A percentile compares a stretch with the other conserved stretches of the same genome.
Evolutionary conservation across 1,140 invertebrate species (phyloP).

Genomic region (Asobara japonica): DNA sequence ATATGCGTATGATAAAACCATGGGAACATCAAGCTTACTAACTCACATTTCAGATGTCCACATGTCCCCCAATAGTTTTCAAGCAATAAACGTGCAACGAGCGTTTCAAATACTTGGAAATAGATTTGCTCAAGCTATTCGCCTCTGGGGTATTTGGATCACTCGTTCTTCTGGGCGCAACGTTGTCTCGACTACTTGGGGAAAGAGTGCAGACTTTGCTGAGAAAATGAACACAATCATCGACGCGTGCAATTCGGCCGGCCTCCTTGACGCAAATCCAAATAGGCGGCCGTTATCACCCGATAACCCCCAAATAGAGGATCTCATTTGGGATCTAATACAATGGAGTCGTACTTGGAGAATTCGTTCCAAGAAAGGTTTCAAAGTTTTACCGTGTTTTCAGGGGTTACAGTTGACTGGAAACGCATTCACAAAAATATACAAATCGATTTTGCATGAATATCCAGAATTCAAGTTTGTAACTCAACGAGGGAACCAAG

Average conservation of each 20-base stretch:
- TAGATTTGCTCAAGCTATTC: constrained; percentile 27
- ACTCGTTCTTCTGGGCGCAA: background rate
- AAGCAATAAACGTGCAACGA: constrained; percentile 40
- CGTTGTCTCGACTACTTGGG: constrained; percentile 25
- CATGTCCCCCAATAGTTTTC: constrained; percentile 35
- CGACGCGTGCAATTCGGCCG: constrained; percentile 34
- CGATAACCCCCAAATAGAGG: background rate
- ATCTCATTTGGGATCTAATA: background rate
- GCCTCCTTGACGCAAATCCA: constrained; percentile 10
- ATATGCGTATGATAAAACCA: constrained; percentile 22
- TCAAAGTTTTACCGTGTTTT: background rate
- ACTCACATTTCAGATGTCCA: constrained; percentile 37
- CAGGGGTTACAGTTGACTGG: background rate
- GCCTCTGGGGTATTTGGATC: constrained; percentile 31
- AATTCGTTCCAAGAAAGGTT: background rate
- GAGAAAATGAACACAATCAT: constrained; percentile 36
- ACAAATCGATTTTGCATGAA: background rate
- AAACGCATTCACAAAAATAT: background rate
- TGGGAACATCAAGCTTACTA: constrained; percentile 33
- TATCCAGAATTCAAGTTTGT: background rate
- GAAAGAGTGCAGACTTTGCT: constrained; percentile 29
- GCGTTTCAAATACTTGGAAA: constrained; percentile 38
- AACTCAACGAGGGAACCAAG: background rate
- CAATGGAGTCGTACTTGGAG: background rate
- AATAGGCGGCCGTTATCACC: constrained; percentile 32